phyloP scores from a whole-genome alignment of 1,140 invertebrate species.

The Pentalonia nigronervosa region DNA sequence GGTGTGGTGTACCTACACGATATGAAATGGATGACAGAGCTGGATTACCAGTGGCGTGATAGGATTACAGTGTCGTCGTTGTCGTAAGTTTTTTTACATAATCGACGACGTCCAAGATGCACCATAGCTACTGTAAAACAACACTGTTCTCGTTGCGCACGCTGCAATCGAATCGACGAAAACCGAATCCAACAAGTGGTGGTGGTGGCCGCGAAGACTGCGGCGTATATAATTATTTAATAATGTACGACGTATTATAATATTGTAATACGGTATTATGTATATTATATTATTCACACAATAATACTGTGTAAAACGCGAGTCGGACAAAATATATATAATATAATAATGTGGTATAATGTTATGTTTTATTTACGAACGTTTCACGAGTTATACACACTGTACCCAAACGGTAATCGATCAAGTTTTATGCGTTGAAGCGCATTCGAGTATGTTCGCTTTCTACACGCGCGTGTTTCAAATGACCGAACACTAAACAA shows the following conservation, averaged over 20 bases:
- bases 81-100: background rate
- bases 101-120: background rate
- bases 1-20: background rate
- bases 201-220: background rate
- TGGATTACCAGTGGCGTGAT: background rate
- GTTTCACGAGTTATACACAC: background rate
- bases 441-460: constrained; percentile 11
- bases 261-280: too few relatives aligned
- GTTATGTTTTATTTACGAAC: background rate
- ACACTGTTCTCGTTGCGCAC: background rate
- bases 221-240: too few relatives aligned
- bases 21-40: background rate
- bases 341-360: background rate
- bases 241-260: too few relatives aligned
- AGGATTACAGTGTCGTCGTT: background rate
- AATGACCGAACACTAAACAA: background rate
- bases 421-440: background rate
- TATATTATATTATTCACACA: background rate
- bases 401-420: background rate
- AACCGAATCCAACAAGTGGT: too few relatives aligned
- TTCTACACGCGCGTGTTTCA: background rate
- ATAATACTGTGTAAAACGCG: background rate
- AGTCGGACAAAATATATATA: background rate
- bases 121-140: background rate
- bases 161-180: too few relatives aligned